Percentiles rank a stretch among this genome's conserved stretches.
phyloP scores from a whole-genome alignment of 1,140 invertebrate genomes.

The Heliothis subflexa region DNA sequence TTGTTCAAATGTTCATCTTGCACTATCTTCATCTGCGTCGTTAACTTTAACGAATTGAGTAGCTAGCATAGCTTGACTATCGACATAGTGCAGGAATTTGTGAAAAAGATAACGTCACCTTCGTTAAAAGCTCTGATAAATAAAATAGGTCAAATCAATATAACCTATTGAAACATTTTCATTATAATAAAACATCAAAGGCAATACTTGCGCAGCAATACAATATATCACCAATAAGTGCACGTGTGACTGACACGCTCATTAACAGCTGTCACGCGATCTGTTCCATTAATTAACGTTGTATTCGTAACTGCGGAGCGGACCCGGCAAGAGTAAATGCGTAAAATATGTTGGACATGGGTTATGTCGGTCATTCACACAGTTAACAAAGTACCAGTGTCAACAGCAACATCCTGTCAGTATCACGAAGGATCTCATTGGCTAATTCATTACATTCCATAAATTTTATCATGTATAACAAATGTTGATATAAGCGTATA shows the following conservation, averaged over 20 bases:
- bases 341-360: conserved; percentile 12
- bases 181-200: conserved; percentile 23
- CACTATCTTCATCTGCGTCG: no score
- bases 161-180: conserved; percentile 13
- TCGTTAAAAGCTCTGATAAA: conserved; percentile 20
- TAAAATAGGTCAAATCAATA: not conserved
- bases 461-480: not conserved
- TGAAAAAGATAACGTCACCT: not conserved
- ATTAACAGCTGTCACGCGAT: conserved; percentile 36
- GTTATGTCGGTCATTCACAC: conserved; percentile 5
- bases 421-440: not conserved
- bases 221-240: conserved; percentile 32
- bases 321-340: conserved; percentile 11
- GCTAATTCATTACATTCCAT: not conserved
- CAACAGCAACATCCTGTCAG: not conserved
- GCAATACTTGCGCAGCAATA: conserved; percentile 4
- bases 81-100: no score
- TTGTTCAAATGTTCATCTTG: conserved; percentile 33
- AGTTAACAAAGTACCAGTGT: not conserved
- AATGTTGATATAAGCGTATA: not conserved
- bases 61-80: no score
- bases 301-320: conserved; percentile 18
- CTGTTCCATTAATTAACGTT: conserved; percentile 25
- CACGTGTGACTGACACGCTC: conserved; percentile 31
- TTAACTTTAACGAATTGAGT: no score